Conservation (phyloP, 1,140 invertebrate species). For the Chionoecetes opilio region DNA sequence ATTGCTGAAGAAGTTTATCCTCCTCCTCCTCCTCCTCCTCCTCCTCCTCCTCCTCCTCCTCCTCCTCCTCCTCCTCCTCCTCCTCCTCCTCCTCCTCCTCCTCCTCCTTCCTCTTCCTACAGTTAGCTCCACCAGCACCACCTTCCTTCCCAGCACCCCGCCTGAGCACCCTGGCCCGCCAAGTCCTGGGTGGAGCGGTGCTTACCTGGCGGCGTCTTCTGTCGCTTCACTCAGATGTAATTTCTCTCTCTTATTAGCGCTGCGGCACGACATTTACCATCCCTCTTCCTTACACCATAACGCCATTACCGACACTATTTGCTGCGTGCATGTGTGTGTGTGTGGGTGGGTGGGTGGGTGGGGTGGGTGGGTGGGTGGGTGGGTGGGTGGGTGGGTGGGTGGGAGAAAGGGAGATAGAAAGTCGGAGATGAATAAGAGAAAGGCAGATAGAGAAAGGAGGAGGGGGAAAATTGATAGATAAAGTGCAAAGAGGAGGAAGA, state of each 20-base stretch:
- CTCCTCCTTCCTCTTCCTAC: neutral
- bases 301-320: neutral
- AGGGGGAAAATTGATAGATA: neutral
- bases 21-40: neutral
- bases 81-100: neutral
- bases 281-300: conserved; percentile 19
- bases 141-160: neutral
- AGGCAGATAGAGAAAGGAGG: neutral
- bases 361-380: no score
- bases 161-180: neutral
- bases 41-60: neutral
- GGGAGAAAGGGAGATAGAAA: neutral
- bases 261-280: conserved; percentile 7
- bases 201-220: neutral
- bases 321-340: conserved; percentile 2
- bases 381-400: neutral
- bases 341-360: neutral
- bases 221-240: neutral
- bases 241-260: neutral
- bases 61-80: neutral
- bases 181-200: neutral
- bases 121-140: neutral
- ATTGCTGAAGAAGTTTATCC: conserved; percentile 19
- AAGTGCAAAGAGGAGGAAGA: neutral
- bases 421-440: neutral